Evolutionary conservation across 2,888 invertebrate genomes (phyloP).

Genomic region (Troilus luridus): DNA sequence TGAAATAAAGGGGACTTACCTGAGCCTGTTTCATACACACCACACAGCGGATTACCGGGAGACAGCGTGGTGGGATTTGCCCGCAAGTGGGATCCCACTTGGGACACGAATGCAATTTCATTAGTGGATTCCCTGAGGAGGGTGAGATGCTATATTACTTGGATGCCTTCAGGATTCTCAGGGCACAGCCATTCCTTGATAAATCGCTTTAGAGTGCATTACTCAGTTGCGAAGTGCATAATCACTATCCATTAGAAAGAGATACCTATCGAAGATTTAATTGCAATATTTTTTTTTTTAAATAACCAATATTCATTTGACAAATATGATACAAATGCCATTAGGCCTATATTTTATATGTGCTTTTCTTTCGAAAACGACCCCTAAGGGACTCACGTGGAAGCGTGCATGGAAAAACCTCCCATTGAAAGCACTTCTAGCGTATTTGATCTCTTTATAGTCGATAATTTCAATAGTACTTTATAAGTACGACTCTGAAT

Average conservation of each 20-base stretch:
- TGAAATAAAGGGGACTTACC: constrained; percentile 16
- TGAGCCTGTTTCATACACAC: not conserved
- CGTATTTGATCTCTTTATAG: no score
- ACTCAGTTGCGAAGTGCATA: not conserved
- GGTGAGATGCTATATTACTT: not conserved
- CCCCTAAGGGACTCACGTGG: no score
- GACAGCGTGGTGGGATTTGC: constrained; percentile 32
- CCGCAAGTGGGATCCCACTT: constrained; percentile 11
- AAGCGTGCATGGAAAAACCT: no score
- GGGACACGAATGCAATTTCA: constrained; percentile 38
- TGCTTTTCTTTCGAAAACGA: no score
- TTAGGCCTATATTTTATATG: no score
- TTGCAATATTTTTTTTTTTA: not conserved
- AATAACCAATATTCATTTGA: not conserved
- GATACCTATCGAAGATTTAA: not conserved
- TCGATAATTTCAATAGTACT: no score
- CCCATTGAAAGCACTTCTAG: no score
- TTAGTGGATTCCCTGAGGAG: constrained; percentile 12
- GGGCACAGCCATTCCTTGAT: not conserved
- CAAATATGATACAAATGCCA: no score
- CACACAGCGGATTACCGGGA: constrained; percentile 10
- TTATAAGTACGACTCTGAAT: no score
- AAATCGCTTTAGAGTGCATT: not conserved
- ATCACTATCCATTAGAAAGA: not conserved
- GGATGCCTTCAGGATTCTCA: constrained; percentile 2